Base-by-base conservation (phyloP, 2,888 invertebrate species). In the Teleiodes luculella region DNA sequence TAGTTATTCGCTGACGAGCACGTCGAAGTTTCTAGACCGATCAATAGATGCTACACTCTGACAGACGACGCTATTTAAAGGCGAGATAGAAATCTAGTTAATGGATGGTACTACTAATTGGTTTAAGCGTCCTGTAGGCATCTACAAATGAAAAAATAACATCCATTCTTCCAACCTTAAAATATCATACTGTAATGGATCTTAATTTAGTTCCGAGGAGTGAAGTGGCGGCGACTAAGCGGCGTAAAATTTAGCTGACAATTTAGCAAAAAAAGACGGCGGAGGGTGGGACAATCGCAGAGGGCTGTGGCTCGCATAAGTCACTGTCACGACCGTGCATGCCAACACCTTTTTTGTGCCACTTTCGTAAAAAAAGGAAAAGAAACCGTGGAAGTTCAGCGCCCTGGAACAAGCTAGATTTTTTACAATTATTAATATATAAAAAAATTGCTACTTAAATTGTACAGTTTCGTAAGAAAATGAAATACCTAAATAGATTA, bases 271-370 rank as follows among this genome's bases (percentile, higher is more conserved):
- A 67, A 77, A 76, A 24, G 24, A 78, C 78, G 81, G 80, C 76
- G 78, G 76, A 68, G 67, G 70, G 66, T 20, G 28, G 39, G 18
- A 41, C 39, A 43, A 43, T 43, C 43, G 28, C 43, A 24, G 20
- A 4, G 43, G 43, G 43, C 28, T 28, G 20, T 13, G 43, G 43
- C 24, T 28, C 75, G 78, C 81, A 86, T 87, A 87, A 83, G 77
- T 86, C 87, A 87, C 79, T 86, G 87, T 86, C 87, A 83, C 64
- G 67, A 70, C 81, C 76, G 72, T 64, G 71, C 68, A 76, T 69
- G 68, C 72, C 57, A 66, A 66, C 76, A 74, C 74, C 77, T 70
- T 78, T 75, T 70, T 63, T 52, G 36, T 70, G 66, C 66, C 66
- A 65, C 73, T 76, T 71, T 70, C 70, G 71, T 67, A 70, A 73